phyloP scores from a whole-genome alignment of 1,140 invertebrate genomes.

The Eupeodes corollae region DNA sequence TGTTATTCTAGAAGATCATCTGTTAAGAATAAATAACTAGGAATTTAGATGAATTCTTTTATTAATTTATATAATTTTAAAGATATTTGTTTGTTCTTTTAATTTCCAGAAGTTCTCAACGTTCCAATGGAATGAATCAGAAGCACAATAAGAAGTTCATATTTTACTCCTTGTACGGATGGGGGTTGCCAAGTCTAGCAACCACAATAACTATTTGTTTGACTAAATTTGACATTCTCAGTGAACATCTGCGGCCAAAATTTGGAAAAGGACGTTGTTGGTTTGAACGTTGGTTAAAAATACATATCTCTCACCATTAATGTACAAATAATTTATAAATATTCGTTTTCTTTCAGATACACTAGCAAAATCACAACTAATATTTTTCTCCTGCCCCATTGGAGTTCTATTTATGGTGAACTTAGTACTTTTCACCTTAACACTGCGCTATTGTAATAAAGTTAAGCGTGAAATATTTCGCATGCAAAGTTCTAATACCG shows the following conservation, averaged over 20 bases:
- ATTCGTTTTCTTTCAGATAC: conserved; percentile 16
- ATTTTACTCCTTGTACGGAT: conserved; percentile 50
- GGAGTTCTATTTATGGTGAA: conserved; percentile 50
- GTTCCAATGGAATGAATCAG: conserved; percentile 3
- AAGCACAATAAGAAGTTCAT: conserved; percentile 42
- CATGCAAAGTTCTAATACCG: conserved; percentile 43
- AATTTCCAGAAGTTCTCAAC: too few species aligned
- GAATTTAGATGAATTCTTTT: too few species aligned
- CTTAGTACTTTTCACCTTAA: conserved; percentile 53
- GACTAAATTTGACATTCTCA: conserved; percentile 37
- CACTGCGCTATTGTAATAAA: conserved; percentile 50
- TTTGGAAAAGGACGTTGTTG: conserved; percentile 43
- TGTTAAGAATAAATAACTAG: too few species aligned
- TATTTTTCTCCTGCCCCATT: conserved; percentile 53
- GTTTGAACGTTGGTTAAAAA: conserved; percentile 41
- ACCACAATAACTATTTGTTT: conserved; percentile 39
- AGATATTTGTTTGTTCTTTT: too few species aligned
- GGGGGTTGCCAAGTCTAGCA: conserved; percentile 44
- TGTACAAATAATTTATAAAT: not conserved
- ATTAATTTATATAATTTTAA: too few species aligned
- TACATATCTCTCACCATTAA: not conserved
- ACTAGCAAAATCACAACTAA: conserved; percentile 37
- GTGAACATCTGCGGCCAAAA: conserved; percentile 38
- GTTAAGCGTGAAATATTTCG: conserved; percentile 57
- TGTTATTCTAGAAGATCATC: too few species aligned